phyloP scores from a whole-genome alignment of 2,888 invertebrate species.

The Merodon equestris region DNA sequence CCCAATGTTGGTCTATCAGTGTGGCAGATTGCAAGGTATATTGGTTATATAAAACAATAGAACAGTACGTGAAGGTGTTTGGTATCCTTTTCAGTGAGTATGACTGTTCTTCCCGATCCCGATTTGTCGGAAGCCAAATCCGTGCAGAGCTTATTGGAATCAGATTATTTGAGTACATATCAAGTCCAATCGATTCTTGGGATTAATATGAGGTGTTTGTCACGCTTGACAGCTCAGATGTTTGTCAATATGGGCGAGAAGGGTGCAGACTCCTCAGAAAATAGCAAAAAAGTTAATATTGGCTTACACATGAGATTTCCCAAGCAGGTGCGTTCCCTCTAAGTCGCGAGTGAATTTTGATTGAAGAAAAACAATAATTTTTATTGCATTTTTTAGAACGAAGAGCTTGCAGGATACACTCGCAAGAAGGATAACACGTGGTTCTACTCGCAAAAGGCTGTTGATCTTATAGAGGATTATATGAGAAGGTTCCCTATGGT shows the following conservation, averaged over 20 bases:
- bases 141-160: slow-evolving; percentile 71
- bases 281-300: slow-evolving; percentile 83
- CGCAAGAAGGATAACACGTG: slow-evolving; percentile 85
- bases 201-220: slow-evolving; percentile 85
- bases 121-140: slow-evolving; percentile 71
- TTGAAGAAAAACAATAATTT: not conserved
- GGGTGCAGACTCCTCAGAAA: slow-evolving; percentile 76
- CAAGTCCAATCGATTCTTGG: slow-evolving; percentile 78
- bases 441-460: slow-evolving; percentile 89
- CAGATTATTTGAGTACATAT: slow-evolving; percentile 72
- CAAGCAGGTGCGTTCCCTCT: slow-evolving; percentile 86
- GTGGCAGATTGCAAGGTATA: slow-evolving; percentile 76
- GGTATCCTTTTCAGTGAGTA: slow-evolving; percentile 73
- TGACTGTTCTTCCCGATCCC: slow-evolving; percentile 75
- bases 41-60: too few species aligned
- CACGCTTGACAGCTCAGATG: slow-evolving; percentile 92
- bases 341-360: too few species aligned
- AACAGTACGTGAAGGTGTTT: too few species aligned
- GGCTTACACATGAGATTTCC: slow-evolving; percentile 95
- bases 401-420: slow-evolving; percentile 90
- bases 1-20: slow-evolving; percentile 74
- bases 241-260: slow-evolving; percentile 82
- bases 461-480: slow-evolving; percentile 86
- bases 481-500: slow-evolving; percentile 86
- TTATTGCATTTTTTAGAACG: slow-evolving; percentile 79